Evolutionary conservation across 2,888 invertebrate genomes (phyloP).

Genomic region (Philereme transversata): DNA sequence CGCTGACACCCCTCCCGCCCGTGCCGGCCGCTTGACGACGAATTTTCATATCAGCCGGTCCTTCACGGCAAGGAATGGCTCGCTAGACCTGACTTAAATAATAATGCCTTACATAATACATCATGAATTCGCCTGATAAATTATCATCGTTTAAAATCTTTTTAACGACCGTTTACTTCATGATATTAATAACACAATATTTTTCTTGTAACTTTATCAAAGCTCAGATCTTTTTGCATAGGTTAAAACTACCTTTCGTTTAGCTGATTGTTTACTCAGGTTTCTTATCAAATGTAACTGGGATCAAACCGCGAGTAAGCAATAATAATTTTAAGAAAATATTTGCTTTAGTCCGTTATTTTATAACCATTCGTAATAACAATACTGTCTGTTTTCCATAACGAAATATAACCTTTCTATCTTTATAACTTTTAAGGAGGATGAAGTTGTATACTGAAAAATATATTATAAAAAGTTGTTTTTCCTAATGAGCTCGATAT

Average conservation of each 20-base stretch:
- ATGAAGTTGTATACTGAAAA: too few relatives aligned
- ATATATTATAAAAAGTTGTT: too few relatives aligned
- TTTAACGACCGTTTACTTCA: conserved; percentile 42
- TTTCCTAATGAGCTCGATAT: too few relatives aligned
- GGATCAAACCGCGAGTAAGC: background rate
- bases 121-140: conserved; percentile 54
- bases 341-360: too few relatives aligned
- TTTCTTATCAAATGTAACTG: background rate
- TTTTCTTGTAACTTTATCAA: too few relatives aligned
- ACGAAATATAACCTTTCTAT: too few relatives aligned
- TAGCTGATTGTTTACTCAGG: background rate
- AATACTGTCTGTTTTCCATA: too few relatives aligned
- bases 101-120: conserved; percentile 71
- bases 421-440: too few relatives aligned
- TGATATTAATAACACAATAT: background rate
- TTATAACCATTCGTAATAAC: too few relatives aligned
- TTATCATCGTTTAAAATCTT: conserved; percentile 58
- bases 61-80: conserved; percentile 72
- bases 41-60: conserved; percentile 82
- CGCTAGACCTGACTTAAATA: conserved; percentile 60
- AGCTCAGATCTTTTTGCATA: background rate
- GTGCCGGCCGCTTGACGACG: conserved; percentile 68
- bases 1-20: conserved; percentile 41
- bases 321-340: too few relatives aligned
- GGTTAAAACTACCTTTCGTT: background rate